Evolutionary conservation across 2,888 invertebrate species (phyloP), one percentile per base, ranked within the genome.

Genomic region (Oegoconia quadripuncta): DNA sequence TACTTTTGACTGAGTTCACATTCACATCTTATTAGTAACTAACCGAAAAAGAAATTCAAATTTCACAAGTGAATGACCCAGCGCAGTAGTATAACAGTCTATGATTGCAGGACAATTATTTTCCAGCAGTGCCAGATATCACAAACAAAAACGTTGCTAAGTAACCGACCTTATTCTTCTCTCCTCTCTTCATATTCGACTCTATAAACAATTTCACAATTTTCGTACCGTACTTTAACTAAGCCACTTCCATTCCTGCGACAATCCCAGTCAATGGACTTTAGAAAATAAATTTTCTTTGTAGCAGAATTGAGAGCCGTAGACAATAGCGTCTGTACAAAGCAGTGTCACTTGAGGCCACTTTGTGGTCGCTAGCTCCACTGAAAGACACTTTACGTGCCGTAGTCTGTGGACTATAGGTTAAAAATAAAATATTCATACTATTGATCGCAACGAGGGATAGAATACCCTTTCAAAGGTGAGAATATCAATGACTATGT

Each of bases 201-300:
- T 25, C 25, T 12, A 26, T 9, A 26, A 6, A 12, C n/a, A 26
- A 26, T 11, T 6, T 26, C 6, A 11, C 12, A 26, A 26, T 26
- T 26, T 26, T 26, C 6, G 20, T 20, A 6, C 20, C n/a, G n/a
- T n/a, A n/a, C n/a, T n/a, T n/a, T n/a, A n/a, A n/a, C n/a, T n/a
- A n/a, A 26, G 12, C 6, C 6, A 26, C 26, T 26, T 30, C 30
- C 30, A 30, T 16, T 30, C 9, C 9, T 3, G n/a, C 11, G 7
- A 6, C 9, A 4, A 17, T 30, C 7, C 18, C 18, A n/a, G 30
- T 30, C 33, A 37, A 42, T 47, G 46, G 56, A 55, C 42, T 52
- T 67, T 65, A 56, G 59, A 64, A 68, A 68, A 66, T 62, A 66
- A 64, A 60, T 55, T 55, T 55, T 65, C 73, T 66, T 67, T 66